Percentiles rank a stretch among this genome's conserved stretches.
Conservation (phyloP, 2,113 vertebrate genomes). For the Procapra przewalskii region DNA sequence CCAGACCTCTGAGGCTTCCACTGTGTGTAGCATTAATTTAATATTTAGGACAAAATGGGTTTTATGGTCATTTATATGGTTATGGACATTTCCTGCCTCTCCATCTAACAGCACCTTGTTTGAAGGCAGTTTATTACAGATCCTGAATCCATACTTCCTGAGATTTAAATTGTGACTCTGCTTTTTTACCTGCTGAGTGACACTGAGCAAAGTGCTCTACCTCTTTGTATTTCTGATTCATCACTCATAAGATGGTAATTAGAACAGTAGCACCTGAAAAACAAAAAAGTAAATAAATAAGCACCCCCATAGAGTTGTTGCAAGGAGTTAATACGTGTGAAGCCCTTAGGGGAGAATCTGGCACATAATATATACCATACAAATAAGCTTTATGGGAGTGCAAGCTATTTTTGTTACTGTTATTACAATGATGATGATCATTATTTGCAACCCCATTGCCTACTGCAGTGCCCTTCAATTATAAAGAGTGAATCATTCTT, state of each 20-base stretch:
- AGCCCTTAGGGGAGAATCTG: neutral
- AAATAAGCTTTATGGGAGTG: neutral
- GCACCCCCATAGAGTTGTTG: neutral
- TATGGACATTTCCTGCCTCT: neutral
- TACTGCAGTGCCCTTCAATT: constrained; percentile 36
- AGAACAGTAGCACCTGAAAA: neutral
- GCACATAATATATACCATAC: neutral
- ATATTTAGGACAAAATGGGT: neutral
- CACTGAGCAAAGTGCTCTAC: neutral
- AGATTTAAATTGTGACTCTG: neutral
- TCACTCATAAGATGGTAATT: neutral
- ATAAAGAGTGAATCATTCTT: constrained; percentile 42
- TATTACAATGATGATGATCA: constrained; percentile 25
- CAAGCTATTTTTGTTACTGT: constrained; percentile 32
- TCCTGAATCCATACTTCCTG: neutral
- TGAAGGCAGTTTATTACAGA: neutral
- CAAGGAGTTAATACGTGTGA: neutral
- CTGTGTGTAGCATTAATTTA: neutral
- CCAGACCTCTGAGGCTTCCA: neutral
- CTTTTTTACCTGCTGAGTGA: neutral
- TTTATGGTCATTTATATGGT: neutral
- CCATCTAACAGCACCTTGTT: neutral
- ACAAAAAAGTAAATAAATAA: neutral
- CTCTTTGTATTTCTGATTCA: neutral
- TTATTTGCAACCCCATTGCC: constrained; percentile 30